Evolutionary conservation across 2,797 vertebrate genomes (phyloP), one percentile per base, ranked within the genome.

Genomic region (Semaprochilodus insignis): DNA sequence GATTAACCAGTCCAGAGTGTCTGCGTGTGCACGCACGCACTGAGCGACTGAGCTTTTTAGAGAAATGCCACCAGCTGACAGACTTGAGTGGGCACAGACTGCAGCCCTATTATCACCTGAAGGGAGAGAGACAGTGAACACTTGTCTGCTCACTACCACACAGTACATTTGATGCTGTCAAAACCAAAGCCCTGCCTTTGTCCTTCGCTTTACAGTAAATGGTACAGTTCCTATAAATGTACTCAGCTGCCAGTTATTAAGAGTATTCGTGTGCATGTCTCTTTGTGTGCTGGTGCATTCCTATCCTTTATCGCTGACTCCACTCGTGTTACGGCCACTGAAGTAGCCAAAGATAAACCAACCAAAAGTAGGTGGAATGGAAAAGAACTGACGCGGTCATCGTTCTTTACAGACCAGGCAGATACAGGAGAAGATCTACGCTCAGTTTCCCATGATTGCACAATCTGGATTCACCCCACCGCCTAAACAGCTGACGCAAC

Each of bases 181-280:
- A 19, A 59, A 25, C n/a, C n/a, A 19, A 23, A 71, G 40, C 23
- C 44, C 6, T 25, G n/a, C 14, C 13, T 69, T 69, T 48, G 34
- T 59, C 74, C 62, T 25, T 74, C 25, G 17, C 44, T 65, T 65
- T 55, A 55, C 25, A 55, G 73, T 76, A 59, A 66, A 66, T 27
- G 21, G 6, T 48, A 48, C 44, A 60, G 31, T 4, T 51, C 40
- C 27, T 63, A 25, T 40, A 36, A 63, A 48, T 51, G 52, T 23
- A n/a, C 52, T 2, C 62, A 74, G 48, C 70, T 63, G 44, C 21
- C 27, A 44, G 16, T 4, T 55, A 19, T 74, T 5, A 7, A 27
- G 31, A 21, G 70, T 19, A 23, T 73, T 79, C 17, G 51, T 8
- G 2, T 59, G 66, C 23, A 19, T 15, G 69, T 17, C 14, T 51